Evolutionary conservation across 2,888 invertebrate species (phyloP), one percentile per base, ranked within the genome.

Genomic region (Drosophila mettleri): DNA sequence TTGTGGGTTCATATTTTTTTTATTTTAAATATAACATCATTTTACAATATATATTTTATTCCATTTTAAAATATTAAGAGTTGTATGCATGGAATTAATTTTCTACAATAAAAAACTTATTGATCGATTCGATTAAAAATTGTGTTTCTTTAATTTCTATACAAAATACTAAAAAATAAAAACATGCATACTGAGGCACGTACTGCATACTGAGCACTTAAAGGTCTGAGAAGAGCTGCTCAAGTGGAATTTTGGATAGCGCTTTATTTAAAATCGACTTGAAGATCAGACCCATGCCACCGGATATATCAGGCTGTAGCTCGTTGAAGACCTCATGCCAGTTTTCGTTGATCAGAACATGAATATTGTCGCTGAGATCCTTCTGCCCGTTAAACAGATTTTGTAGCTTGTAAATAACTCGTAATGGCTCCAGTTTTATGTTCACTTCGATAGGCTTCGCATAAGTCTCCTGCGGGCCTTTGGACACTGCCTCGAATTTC

Each of bases 361-460:
- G 93, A 90, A 93, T 92, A 31, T 88, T 93, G 7, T 93, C 91
- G 39, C 93, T 91, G 2, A 93, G 79, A 12, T 88, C 89, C 74
- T 91, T 91, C 48, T 93, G 90, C 0, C 93, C 93, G 64, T 93
- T 92, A 66, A 93, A 93, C 3, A 93, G 83, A 64, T 92, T 91
- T 6, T 83, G 89, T 18, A 91, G 59, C 2, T 65, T 41, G 38
- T 81, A 90, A 2, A 18, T 39, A 0, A 86, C 84, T 20, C 71
- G 77, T 3, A 70, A 45, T 5, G 91, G 90, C 2, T 71, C 31
- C 41, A 91, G 34, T 0, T 73, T 46, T 14, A 91, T 22, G 27
- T 64, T 63, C 1, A 89, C 51, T 34, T 74, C 68, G 0, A 41
- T 16, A 8, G 89, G 64, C 5, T 80, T 69, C 1, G 80, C 53